Base-by-base conservation (phyloP, 2,888 invertebrate species). In the Noctuana brunneofusca region DNA sequence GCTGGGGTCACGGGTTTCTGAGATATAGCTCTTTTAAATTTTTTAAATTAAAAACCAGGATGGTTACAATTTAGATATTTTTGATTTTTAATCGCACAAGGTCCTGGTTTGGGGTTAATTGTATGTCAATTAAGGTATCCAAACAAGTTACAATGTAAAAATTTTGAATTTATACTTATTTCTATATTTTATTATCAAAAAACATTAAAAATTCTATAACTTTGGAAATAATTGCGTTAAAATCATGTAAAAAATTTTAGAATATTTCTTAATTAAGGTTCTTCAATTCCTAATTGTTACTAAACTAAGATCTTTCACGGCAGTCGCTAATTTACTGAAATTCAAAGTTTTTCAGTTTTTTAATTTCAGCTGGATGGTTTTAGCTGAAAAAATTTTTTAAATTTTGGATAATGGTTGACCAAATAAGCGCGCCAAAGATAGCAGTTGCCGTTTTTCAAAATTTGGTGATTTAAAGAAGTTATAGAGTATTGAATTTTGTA, bases 151-250 rank as follows among this genome's bases (percentile, higher is more conserved):
- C 18, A n/a, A 12, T 1, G n/a, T 50, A 8, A 50, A 50, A 50
- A 50, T 50, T 50, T 50, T 14, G n/a, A 27, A 14, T 27, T 27
- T 27, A n/a, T 27, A 2, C 3, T 27, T 50, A 50, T 24, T 50
- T 50, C 2, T 14, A 0, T 9, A 50, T 14, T 50, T 5, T 50
- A 27, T 50, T 5, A 8, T 2, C 2, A 14, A 27, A 27, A 27
- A 27, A 14, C 6, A 8, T n/a, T 27, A 27, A 50, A 50, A 50
- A 50, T 24, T 50, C 9, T 4, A 50, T 50, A 50, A 4, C 50
- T 50, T 18, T 9, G 14, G 1, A 50, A 27, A 4, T 3, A 9
- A 3, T 1, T 14, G 49, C 18, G 24, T 12, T 9, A 50, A 50
- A 50, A 50, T 50, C 27, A 5, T 27, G 27, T 8, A 27, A 50